phyloP scores from a whole-genome alignment of 2,888 invertebrate genomes.

The Sinhomidia bicolor region DNA sequence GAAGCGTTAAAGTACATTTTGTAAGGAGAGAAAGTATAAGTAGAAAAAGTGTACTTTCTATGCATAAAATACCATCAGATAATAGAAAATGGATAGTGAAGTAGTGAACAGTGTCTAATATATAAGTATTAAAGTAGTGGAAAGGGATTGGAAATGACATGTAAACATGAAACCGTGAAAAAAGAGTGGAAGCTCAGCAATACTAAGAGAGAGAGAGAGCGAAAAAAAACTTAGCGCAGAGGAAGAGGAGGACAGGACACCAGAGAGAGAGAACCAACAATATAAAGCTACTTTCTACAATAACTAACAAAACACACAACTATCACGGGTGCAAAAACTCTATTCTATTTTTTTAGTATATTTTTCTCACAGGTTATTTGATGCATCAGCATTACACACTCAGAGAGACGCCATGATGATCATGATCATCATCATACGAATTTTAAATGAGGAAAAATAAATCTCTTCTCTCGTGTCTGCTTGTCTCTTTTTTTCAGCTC shows the following conservation, averaged over 20 bases:
- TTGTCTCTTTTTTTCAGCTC: slow-evolving; percentile 27
- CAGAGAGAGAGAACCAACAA: slow-evolving; percentile 6
- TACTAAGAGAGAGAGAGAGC: neutral
- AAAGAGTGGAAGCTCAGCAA: neutral
- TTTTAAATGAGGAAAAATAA: slow-evolving; percentile 51
- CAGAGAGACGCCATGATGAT: neutral
- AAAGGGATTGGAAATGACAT: slow-evolving; percentile 58
- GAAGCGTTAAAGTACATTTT: neutral
- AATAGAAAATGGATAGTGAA: neutral
- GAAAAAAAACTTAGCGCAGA: neutral
- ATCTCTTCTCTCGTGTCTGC: slow-evolving; percentile 25
- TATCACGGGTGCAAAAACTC: neutral
- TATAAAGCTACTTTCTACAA: neutral
- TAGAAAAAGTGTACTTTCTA: neutral
- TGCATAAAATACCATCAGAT: slow-evolving; percentile 2
- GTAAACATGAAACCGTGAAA: slow-evolving; percentile 46
- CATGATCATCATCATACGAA: slow-evolving; percentile 31
- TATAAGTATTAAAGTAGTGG: neutral
- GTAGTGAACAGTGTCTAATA: no score
- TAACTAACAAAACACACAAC: neutral
- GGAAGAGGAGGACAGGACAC: neutral
- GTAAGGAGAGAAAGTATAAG: neutral
- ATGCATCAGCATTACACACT: neutral
- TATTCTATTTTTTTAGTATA: neutral
- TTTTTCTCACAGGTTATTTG: slow-evolving; percentile 16